phyloP scores from a whole-genome alignment of 2,888 invertebrate species.

The Folsomia manolachei region DNA sequence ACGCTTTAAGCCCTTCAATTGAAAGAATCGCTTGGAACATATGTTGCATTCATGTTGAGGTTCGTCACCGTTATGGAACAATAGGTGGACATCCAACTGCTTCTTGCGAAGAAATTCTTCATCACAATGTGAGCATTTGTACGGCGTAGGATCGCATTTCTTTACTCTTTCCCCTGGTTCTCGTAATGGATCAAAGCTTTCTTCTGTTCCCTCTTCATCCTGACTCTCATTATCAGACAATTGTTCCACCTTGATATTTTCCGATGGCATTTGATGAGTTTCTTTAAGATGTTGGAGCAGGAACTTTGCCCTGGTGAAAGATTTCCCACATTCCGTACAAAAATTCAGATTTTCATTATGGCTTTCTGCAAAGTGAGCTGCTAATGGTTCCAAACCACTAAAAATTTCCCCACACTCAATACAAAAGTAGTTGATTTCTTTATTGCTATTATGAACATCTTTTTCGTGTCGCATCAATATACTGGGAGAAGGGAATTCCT shows the following conservation, averaged over 20 bases:
- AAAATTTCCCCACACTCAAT: constrained; percentile 14
- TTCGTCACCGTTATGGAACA: constrained; percentile 29
- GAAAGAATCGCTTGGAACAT: constrained; percentile 29
- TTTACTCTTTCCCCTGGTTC: constrained; percentile 6
- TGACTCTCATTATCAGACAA: not conserved
- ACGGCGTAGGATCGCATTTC: constrained; percentile 9
- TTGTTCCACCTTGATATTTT: not conserved
- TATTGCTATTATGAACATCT: constrained; percentile 18
- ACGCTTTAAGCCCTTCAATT: constrained; percentile 10
- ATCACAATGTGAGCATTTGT: constrained; percentile 23
- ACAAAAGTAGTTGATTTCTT: constrained; percentile 2
- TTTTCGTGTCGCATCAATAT: constrained; percentile 14
- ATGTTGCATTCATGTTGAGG: constrained; percentile 20
- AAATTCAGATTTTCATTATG: constrained; percentile 23
- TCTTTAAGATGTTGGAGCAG: constrained; percentile 15
- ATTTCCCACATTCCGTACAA: constrained; percentile 21
- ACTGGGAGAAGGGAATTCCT: constrained; percentile 12
- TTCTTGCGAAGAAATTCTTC: constrained; percentile 22
- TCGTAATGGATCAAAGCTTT: not conserved
- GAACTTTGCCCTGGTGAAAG: constrained; percentile 2
- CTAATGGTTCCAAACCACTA: not conserved
- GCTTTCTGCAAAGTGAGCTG: constrained; percentile 16
- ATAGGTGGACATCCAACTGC: constrained; percentile 20
- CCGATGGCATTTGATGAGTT: constrained; percentile 12
- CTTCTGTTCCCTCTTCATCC: not conserved